These are phyloP conservation scores for Anthopleura xanthogrammica DNA, from an alignment of 92 coral and sea anemone species.

Conservation along the genomic window DNA sequence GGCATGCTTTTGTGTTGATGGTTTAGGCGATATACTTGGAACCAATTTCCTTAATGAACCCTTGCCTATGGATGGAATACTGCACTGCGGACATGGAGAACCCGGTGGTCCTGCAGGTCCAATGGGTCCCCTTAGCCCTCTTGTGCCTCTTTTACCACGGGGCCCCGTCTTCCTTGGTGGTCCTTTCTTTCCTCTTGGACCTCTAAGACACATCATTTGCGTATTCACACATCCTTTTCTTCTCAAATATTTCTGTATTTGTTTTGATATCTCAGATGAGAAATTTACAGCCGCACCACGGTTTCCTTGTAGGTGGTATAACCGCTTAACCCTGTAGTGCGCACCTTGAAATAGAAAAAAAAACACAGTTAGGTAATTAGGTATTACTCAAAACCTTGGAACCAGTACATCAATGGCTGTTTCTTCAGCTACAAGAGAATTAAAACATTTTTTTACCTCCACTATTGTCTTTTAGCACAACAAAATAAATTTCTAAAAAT, in stretches of 20 bases:
- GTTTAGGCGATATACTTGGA: constrained; percentile 6
- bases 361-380: too few relatives aligned
- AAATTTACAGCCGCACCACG: neutral
- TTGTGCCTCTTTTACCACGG: constrained; percentile 50
- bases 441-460: too few relatives aligned
- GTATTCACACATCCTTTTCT: constrained; percentile 48
- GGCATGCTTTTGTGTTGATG: neutral
- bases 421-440: too few relatives aligned
- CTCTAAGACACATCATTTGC: constrained; percentile 54
- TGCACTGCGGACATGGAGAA: constrained; percentile 2
- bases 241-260: constrained; percentile 36
- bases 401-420: too few relatives aligned
- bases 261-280: constrained; percentile 34
- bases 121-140: constrained; percentile 44
- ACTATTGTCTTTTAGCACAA: too few relatives aligned
- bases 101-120: constrained; percentile 58
- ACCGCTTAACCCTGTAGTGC: neutral
- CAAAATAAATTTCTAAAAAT: too few relatives aligned
- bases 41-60: neutral
- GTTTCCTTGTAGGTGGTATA: neutral
- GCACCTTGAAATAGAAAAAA: neutral
- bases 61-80: neutral
- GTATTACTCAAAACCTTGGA: too few relatives aligned
- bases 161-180: constrained; percentile 52
- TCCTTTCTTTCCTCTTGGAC: constrained; percentile 64